phyloP scores from a whole-genome alignment of 2,113 vertebrate species.

The Cyprinodon variegatus region DNA sequence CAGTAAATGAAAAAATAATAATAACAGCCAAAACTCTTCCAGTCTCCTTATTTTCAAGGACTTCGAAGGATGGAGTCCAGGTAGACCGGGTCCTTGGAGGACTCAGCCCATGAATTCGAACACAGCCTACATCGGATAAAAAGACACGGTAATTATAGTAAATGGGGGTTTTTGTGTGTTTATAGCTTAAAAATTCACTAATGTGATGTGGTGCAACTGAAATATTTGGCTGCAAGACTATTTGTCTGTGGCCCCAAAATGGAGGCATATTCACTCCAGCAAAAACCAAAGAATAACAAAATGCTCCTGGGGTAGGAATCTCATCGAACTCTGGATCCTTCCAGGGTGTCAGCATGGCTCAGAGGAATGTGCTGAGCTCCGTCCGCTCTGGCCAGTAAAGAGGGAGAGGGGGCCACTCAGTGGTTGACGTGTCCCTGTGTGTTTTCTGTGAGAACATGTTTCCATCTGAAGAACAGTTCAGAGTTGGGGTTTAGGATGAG shows the following conservation, averaged over 20 bases:
- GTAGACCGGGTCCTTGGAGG: no score
- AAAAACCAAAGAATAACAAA: constrained; percentile 71
- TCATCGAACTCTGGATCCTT: constrained; percentile 59
- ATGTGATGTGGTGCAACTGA: constrained; percentile 49
- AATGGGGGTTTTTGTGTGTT: constrained; percentile 22
- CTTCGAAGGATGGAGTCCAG: no score
- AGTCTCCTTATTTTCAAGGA: no score
- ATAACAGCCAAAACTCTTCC: constrained; percentile 4
- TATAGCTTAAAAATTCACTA: constrained; percentile 41
- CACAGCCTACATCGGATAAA: constrained; percentile 28
- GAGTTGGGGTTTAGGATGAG: constrained; percentile 34
- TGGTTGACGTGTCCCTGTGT: constrained; percentile 6
- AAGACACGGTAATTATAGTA: constrained; percentile 36
- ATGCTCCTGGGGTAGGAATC: constrained; percentile 65
- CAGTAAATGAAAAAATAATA: no score
- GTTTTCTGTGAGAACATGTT: constrained; percentile 13
- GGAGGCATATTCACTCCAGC: constrained; percentile 57
- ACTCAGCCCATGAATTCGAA: neutral
- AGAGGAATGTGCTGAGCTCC: constrained; percentile 72
- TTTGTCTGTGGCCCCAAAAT: constrained; percentile 55
- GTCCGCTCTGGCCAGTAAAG: constrained; percentile 29
- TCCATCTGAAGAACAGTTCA: constrained; percentile 25
- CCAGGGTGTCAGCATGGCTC: constrained; percentile 72
- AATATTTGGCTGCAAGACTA: constrained; percentile 46
- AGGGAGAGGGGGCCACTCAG: constrained; percentile 9